Conservation (phyloP, 2,113 vertebrate species). For the Daphoenositta chrysoptera region DNA sequence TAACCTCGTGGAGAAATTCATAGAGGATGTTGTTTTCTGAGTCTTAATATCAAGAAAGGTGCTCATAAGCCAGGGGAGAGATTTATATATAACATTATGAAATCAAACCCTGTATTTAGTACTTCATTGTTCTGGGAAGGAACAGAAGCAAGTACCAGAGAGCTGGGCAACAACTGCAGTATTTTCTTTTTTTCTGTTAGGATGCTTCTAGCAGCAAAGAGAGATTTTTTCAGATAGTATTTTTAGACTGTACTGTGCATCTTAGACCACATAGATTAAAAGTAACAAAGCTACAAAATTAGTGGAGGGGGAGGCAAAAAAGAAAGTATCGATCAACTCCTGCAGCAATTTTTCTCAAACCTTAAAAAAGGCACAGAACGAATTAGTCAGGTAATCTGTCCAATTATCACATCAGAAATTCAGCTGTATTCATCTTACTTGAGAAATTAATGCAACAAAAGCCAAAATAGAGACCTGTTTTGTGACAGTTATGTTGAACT, state of each 20-base stretch:
- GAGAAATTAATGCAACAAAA: not conserved
- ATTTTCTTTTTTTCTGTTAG: not conserved
- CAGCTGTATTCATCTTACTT: accelerated
- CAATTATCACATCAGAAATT: not conserved
- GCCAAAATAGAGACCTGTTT: not conserved
- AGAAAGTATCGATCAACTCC: not conserved
- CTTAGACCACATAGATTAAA: not conserved
- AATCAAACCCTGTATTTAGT: not conserved
- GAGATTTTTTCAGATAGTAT: not conserved
- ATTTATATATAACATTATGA: not conserved
- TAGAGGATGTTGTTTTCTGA: not conserved
- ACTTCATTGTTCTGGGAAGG: not conserved
- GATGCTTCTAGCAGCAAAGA: not conserved
- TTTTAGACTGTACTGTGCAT: not conserved
- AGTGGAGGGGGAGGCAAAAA: not conserved
- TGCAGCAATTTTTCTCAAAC: not conserved
- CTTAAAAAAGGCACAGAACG: not conserved
- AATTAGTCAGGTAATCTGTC: not conserved
- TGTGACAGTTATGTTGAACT: not conserved
- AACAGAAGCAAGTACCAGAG: not conserved
- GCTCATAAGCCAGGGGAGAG: not conserved
- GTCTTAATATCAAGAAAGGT: not conserved
- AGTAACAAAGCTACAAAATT: not conserved
- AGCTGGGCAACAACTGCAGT: not conserved
- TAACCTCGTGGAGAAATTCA: not conserved